Conservation (phyloP, 1,140 invertebrate genomes). For the Cydia splendana region DNA sequence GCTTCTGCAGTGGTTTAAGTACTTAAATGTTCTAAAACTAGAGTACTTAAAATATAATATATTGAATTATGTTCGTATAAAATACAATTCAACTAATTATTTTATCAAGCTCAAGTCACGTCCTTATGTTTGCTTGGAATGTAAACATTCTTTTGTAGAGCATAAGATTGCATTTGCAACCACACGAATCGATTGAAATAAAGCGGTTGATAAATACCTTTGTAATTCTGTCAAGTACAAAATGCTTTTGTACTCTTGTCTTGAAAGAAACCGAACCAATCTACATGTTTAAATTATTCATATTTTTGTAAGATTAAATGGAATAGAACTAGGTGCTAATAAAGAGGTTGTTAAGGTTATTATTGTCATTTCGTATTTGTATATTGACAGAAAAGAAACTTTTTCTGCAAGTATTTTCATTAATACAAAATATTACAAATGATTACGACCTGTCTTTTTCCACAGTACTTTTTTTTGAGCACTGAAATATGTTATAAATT, state of each 20-base stretch:
- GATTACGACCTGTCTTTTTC: neutral
- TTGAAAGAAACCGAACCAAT: neutral
- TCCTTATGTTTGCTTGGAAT: constrained; percentile 12
- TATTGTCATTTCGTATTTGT: neutral
- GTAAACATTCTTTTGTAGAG: neutral
- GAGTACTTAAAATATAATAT: neutral
- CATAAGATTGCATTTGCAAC: neutral
- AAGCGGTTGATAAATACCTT: neutral
- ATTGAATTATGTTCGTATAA: constrained; percentile 1
- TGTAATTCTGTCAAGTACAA: neutral
- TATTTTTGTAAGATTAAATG: constrained; percentile 3
- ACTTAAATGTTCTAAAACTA: neutral
- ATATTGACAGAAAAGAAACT: neutral
- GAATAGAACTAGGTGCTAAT: neutral
- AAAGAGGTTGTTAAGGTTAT: neutral
- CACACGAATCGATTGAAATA: neutral
- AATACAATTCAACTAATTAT: neutral
- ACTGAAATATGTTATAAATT: neutral
- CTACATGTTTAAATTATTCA: neutral
- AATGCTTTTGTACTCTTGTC: no score
- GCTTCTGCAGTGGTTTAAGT: neutral
- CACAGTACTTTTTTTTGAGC: neutral
- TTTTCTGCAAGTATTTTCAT: neutral
- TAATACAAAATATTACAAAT: neutral
- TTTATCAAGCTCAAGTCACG: constrained; percentile 1